phyloP scores from a whole-genome alignment of 1,140 invertebrate species.

The Acromyrmex echinatior region DNA sequence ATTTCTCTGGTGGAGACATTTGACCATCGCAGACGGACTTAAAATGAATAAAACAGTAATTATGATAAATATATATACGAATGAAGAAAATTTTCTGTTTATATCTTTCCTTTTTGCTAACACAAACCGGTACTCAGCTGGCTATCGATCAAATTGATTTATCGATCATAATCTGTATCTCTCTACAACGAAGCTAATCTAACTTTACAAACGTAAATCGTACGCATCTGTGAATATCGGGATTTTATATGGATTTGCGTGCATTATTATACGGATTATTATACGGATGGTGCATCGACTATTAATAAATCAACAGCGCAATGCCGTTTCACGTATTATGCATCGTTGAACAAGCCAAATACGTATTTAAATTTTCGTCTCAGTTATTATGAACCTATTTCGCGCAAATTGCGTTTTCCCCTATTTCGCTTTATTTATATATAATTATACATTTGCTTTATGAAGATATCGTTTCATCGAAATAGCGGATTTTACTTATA shows the following conservation, averaged over 20 bases:
- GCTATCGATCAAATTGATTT: constrained; percentile 52
- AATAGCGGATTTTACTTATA: neutral
- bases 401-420: constrained; percentile 28
- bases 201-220: constrained; percentile 43
- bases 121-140: constrained; percentile 28
- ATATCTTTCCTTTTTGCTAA: neutral
- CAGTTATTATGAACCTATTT: constrained; percentile 48
- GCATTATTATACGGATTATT: constrained; percentile 41
- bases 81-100: neutral
- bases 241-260: constrained; percentile 37
- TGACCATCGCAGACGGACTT: neutral
- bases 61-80: constrained; percentile 9
- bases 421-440: constrained; percentile 30
- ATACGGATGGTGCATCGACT: constrained; percentile 6
- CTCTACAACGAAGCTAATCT: neutral
- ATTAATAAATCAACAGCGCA: constrained; percentile 50
- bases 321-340: constrained; percentile 35
- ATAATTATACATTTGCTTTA: neutral
- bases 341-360: constrained; percentile 1
- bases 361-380: constrained; percentile 21
- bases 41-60: neutral
- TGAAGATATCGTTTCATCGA: neutral
- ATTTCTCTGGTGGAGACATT: constrained; percentile 1
- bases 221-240: constrained; percentile 21
- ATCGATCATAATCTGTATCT: constrained; percentile 43